phyloP scores from a whole-genome alignment of 92 coral and sea anemone genomes.

The Virgularia gustaviana region DNA sequence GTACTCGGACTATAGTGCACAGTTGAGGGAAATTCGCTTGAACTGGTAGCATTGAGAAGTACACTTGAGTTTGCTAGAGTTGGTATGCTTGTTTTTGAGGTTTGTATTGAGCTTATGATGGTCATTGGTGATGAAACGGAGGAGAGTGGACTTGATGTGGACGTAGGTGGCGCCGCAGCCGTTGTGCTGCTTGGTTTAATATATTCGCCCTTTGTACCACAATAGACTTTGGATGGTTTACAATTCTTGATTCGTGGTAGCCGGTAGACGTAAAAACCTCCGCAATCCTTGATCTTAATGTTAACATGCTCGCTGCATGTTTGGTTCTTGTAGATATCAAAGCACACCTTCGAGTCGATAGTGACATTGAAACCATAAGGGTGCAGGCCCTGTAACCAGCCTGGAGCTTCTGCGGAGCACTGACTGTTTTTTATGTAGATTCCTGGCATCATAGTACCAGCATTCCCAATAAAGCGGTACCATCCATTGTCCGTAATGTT shows the following conservation, averaged over 20 bases:
- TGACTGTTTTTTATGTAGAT: neutral
- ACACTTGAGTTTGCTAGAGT: too few relatives aligned
- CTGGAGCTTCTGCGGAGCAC: slow-evolving; percentile 44
- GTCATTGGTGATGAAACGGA: too few relatives aligned
- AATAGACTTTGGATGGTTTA: neutral
- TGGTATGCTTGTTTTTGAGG: too few relatives aligned
- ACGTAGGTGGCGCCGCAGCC: too few relatives aligned
- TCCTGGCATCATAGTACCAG: slow-evolving; percentile 48
- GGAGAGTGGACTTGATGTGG: too few relatives aligned
- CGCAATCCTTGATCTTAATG: slow-evolving; percentile 24
- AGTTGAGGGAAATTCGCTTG: too few relatives aligned
- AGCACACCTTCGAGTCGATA: slow-evolving; percentile 18
- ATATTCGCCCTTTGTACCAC: slow-evolving; percentile 3
- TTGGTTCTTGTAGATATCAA: neutral
- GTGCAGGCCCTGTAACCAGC: slow-evolving; percentile 41
- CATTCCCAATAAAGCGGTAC: slow-evolving; percentile 45
- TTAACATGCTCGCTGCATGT: neutral
- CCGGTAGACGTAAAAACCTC: slow-evolving; percentile 26
- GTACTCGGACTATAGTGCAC: too few relatives aligned
- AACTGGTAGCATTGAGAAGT: too few relatives aligned
- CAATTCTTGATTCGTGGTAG: slow-evolving; percentile 8
- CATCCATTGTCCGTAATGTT: slow-evolving; percentile 4
- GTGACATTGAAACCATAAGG: slow-evolving; percentile 6
- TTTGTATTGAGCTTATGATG: too few relatives aligned
- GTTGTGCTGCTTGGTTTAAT: too few relatives aligned